Conservation (phyloP, 2,888 invertebrate genomes). For the Stomorhina lunata region DNA sequence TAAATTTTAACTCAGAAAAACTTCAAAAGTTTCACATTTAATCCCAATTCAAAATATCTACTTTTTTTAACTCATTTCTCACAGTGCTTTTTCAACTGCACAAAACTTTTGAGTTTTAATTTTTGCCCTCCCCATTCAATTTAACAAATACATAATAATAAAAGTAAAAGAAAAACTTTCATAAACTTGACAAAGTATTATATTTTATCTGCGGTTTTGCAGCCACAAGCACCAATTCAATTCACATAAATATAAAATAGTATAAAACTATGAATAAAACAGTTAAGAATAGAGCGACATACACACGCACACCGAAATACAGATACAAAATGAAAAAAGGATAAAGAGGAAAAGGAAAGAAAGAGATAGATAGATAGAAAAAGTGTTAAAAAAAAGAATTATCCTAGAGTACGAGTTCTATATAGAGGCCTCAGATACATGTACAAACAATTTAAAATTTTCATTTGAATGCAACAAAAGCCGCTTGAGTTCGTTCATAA, state of each 20-base stretch:
- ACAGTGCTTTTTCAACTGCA: not conserved
- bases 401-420: constrained; percentile 27
- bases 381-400: not conserved
- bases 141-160: constrained; percentile 18
- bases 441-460: constrained; percentile 52
- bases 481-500: constrained; percentile 61
- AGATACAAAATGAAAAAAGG: too few species aligned
- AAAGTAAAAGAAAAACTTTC: constrained; percentile 51
- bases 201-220: constrained; percentile 64
- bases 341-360: not conserved
- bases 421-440: constrained; percentile 26
- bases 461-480: constrained; percentile 56
- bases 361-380: not conserved
- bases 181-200: constrained; percentile 61
- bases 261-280: constrained; percentile 49
- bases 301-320: too few species aligned
- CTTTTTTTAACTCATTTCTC: not conserved
- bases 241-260: constrained; percentile 42
- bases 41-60: not conserved
- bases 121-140: constrained; percentile 37
- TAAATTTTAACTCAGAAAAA: too few species aligned
- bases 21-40: too few species aligned
- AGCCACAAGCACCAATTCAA: constrained; percentile 60
- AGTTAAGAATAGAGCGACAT: not conserved
- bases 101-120: constrained; percentile 53